Evolutionary conservation across 2,888 invertebrate genomes (phyloP), one percentile per base, ranked within the genome.

Genomic region (Luperina nickerlii): DNA sequence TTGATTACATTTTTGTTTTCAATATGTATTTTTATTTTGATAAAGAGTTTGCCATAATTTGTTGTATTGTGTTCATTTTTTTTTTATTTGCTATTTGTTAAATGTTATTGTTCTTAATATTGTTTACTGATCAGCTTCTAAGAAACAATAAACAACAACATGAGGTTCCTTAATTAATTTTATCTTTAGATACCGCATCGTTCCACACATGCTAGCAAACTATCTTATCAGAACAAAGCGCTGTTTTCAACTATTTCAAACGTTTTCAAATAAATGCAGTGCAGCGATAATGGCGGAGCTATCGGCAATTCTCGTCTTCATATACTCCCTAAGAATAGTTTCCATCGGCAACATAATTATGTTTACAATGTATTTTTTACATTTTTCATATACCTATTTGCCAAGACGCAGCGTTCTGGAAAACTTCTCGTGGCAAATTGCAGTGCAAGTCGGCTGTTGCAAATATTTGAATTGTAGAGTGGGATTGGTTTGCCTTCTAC

Each of bases 391-490:
- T 88, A 60, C 57, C 24, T 60, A 88, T 92, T 90, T 90, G 81
- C 89, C 76, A 87, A 85, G 86, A 87, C 86, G 86, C 85, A 82
- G 70, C 82, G 81, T 79, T 82, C 80, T 75, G 81, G 87, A 94
- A 94, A 94, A 94, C 90, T 93, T 93, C 89, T 89, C 87, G 90
- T 90, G 90, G 93, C 92, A 94, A 95, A 95, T 95, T 94, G 95
- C 95, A 93, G 89, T 91, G 93, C 94, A 93, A 96, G 95, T 94
- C 94, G 92, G 92, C 91, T 92, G 94, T 92, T 88, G 93, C 94
- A 96, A 96, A 96, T 96, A 96, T 96, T 96, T 96, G 95, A 95
- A 96, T 96, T 95, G 96, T 94, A 94, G 95, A 96, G 95, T 96
- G 95, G 94, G 92, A 96, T 96, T 96, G 96, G 96, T 96, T 96